These are phyloP conservation scores for Danio albolineatus DNA, from an alignment of 2,797 vertebrate genomes.

Conservation along the genomic window DNA sequence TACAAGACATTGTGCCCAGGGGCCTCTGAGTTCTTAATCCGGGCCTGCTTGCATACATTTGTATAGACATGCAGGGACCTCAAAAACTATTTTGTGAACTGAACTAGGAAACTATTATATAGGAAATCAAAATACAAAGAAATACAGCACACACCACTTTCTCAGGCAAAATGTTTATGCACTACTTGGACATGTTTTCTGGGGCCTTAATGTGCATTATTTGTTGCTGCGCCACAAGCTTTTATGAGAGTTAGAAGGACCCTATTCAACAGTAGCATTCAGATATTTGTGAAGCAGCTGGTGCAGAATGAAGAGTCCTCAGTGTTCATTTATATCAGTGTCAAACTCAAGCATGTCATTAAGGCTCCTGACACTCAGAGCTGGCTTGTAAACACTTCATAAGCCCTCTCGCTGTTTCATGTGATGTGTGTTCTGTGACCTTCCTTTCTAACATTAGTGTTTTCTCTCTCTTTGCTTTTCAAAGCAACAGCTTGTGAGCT, in stretches of 20 bases:
- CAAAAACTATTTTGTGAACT: too few species aligned
- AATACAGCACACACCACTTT: too few species aligned
- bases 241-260: neutral
- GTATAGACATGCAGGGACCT: neutral
- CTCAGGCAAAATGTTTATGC: too few species aligned
- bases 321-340: constrained; percentile 16
- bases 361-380: neutral
- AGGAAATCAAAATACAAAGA: too few species aligned
- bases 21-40: too few species aligned
- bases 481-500: neutral
- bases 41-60: neutral
- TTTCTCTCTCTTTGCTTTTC: constrained; percentile 1
- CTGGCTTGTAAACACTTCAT: constrained; percentile 31
- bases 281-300: neutral
- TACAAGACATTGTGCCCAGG: too few species aligned
- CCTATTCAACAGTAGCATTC: neutral
- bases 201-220: neutral
- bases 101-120: too few species aligned
- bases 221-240: neutral
- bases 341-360: constrained; percentile 23
- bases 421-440: constrained; percentile 17
- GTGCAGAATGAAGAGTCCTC: constrained; percentile 24
- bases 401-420: neutral
- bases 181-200: neutral
- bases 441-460: neutral